phyloP scores from a whole-genome alignment of 2,888 invertebrate species.

The Panopea generosa region DNA sequence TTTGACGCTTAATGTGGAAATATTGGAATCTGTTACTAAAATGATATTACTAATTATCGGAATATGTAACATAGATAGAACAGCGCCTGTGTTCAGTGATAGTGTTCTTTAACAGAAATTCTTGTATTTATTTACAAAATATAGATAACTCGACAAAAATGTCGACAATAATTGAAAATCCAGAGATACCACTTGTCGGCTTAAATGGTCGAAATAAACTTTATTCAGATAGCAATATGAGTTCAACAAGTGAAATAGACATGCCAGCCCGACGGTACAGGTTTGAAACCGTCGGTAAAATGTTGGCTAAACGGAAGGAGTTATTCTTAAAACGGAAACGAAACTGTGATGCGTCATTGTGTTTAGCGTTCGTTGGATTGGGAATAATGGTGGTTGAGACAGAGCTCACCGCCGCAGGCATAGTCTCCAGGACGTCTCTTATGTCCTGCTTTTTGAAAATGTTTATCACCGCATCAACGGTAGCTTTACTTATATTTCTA shows the following conservation, averaged over 20 bases:
- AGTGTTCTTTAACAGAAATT: too few relatives aligned
- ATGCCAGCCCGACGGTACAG: conserved; percentile 45
- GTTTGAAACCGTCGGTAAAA: conserved; percentile 82
- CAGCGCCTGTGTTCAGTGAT: too few relatives aligned
- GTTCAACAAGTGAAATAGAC: conserved; percentile 36
- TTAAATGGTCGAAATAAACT: conserved; percentile 76
- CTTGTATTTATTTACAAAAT: too few relatives aligned
- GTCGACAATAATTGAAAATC: conserved; percentile 81
- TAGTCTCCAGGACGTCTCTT: conserved; percentile 66
- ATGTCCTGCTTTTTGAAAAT: conserved; percentile 79
- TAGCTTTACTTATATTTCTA: conserved; percentile 80
- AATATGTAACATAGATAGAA: too few relatives aligned
- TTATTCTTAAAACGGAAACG: conserved; percentile 79
- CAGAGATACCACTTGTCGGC: conserved; percentile 82
- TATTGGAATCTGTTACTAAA: too few relatives aligned
- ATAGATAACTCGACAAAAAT: conserved; percentile 55
- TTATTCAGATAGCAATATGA: conserved; percentile 66
- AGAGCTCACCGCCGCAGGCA: conserved; percentile 75
- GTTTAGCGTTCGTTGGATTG: conserved; percentile 81
- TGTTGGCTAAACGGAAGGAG: conserved; percentile 82
- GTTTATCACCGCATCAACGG: conserved; percentile 80
- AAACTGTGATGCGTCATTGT: conserved; percentile 79
- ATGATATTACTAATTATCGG: too few relatives aligned
- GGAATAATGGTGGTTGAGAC: conserved; percentile 82
- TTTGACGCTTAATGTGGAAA: too few relatives aligned